These are phyloP conservation scores for Melieria picta DNA, from an alignment of 2,888 invertebrate genomes.

Conservation along the genomic window DNA sequence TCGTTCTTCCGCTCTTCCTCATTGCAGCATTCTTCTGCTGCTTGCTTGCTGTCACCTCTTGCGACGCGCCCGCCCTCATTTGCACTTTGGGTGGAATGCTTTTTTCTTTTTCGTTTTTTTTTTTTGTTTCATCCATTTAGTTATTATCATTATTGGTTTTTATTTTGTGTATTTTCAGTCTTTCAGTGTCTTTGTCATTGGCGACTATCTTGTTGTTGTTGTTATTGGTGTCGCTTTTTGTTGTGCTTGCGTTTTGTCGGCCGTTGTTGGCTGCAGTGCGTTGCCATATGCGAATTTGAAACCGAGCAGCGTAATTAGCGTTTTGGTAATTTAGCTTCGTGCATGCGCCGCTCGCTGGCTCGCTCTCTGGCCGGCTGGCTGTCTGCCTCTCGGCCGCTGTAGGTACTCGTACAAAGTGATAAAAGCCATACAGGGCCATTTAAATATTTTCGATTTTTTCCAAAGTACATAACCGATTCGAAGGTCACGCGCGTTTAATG, in stretches of 20 bases:
- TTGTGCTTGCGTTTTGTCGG: background rate
- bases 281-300: background rate
- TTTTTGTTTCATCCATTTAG: constrained; percentile 1
- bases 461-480: constrained; percentile 14
- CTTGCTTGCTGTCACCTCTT: too few relatives aligned
- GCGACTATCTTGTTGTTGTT: background rate
- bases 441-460: constrained; percentile 21
- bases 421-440: constrained; percentile 17
- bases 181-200: constrained; percentile 33
- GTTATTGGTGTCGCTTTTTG: background rate
- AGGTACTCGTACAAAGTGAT: constrained; percentile 9
- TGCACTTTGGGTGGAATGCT: constrained; percentile 22
- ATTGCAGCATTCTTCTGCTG: too few relatives aligned
- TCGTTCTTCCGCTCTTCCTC: background rate
- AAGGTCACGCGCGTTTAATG: constrained; percentile 27
- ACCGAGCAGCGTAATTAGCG: constrained; percentile 23
- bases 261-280: too few relatives aligned
- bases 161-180: background rate
- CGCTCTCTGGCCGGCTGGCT: background rate
- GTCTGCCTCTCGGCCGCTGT: background rate
- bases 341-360: background rate
- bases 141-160: background rate
- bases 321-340: constrained; percentile 16
- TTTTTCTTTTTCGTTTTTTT: constrained; percentile 22
- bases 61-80: constrained; percentile 5